Base-by-base conservation (phyloP, 92 coral and sea anemone genomes). In the Chrysogorgia sp. region DNA sequence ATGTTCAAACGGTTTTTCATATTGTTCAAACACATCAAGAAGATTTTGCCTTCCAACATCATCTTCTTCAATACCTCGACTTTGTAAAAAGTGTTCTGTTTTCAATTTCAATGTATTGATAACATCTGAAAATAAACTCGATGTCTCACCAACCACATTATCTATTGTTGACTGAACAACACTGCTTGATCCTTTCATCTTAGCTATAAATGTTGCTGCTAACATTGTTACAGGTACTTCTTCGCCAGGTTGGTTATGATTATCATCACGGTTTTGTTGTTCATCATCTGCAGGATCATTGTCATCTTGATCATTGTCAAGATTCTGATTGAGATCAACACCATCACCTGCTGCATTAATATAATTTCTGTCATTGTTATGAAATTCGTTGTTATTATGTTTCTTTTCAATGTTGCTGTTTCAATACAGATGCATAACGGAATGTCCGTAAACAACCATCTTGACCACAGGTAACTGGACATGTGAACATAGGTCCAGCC, bases 91-190 rank as follows among this genome's bases (percentile, higher is more conserved):
- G 1, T 5, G 53, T 25, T 66, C 74, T 7, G 55, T 66, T 66
- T 37, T 35, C 9, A 9, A 20, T 66, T 40, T 66, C 17, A 66
- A 41, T 53, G 5, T 66, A 45, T 32, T 35, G 31, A 63, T 34
- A 63, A 63, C 37, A 63, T 63, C 70, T 10, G 74, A 66, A 40
- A 66, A 66, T 22, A 66, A 35, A 66, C 33, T 32, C 22, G 74
- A 66, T 14, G 74, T 43, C 21, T 66, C 74, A 66, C 28, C 26
- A 66, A 66, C 74, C 4, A 66, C 74, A 66, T 66, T 2, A 53
- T 66, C 74, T 17, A 66, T 22, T 20, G 74, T 66, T 22, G 74
- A 35, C 33, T 66, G 74, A 0, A 66, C 74, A 33, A 23, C 37
- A 29, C 74, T 66, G n/a, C 59, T 52, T 17, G 59, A 52, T 17